Evolutionary conservation across 1,140 invertebrate species (phyloP), one percentile per base, ranked within the genome.

Genomic region (Asbolus verrucosus): DNA sequence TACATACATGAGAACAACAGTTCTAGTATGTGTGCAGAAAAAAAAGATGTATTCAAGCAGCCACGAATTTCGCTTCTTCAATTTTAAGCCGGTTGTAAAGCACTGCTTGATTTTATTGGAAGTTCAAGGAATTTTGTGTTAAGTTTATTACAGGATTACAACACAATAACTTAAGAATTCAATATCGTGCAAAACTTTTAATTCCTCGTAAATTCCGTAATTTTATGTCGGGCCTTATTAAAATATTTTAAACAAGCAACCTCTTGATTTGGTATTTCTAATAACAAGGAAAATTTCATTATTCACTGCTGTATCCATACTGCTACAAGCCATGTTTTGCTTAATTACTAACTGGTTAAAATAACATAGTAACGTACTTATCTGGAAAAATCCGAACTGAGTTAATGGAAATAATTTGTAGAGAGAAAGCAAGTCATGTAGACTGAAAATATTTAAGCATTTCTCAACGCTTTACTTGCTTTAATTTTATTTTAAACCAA

Each of bases 201-300:
- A 54, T 54, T 54, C 21, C 46, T 54, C 21, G 9, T 54, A 54
- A 27, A 54, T 54, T 54, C 46, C 46, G 46, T 54, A 54, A 54
- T 30, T 54, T 54, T 14, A 24, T 27, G 9, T n/a, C 27, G 46
- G 46, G 27, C 27, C 21, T 27, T 27, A 54, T 31, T 54, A 27
- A 54, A 54, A 54, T 54, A 54, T 54, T 46, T 54, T 54, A 54
- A 54, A 54, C 46, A 54, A 27, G 46, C 43, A 50, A 50, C 43
- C 46, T 54, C 46, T 54, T 54, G 21, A 54, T 54, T 54, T 27
- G 46, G 46, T 54, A 54, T 54, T 54, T 54, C 46, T 54, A 54
- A 54, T 54, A 54, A 54, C 46, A 24, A 54, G 18, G 19, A 54
- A 30, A 54, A 54, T 54, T 54, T 54, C 46, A 27, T 54, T 27